Evolutionary conservation across 2,113 vertebrate genomes (phyloP).

Genomic region (Neotragus moschatus): DNA sequence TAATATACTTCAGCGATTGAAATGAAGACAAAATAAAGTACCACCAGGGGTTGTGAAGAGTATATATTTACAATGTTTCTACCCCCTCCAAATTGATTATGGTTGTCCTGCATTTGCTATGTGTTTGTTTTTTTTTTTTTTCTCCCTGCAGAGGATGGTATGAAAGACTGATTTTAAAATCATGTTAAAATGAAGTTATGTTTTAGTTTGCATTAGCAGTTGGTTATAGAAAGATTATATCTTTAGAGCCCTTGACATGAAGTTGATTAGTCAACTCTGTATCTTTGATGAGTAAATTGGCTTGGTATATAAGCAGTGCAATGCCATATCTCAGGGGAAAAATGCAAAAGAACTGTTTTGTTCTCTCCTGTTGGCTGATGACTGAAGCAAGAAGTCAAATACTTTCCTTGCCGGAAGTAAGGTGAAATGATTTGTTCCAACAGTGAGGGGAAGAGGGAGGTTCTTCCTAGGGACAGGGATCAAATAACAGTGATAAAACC

Average conservation of each 20-base stretch:
- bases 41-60: constrained; percentile 90
- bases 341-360: constrained; percentile 59
- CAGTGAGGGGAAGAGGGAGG: not conserved
- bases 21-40: constrained; percentile 92
- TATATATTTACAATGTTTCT: constrained; percentile 94
- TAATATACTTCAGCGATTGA: constrained; percentile 90
- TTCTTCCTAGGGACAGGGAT: constrained; percentile 55
- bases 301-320: constrained; percentile 52
- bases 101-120: constrained; percentile 74
- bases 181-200: constrained; percentile 63
- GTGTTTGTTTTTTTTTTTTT: not conserved
- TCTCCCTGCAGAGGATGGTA: constrained; percentile 71
- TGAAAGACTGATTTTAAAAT: constrained; percentile 62
- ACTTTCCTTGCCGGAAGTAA: constrained; percentile 50
- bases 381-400: constrained; percentile 37
- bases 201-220: constrained; percentile 64
- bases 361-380: constrained; percentile 54
- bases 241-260: constrained; percentile 50
- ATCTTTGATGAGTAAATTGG: constrained; percentile 44
- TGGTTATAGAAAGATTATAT: constrained; percentile 58
- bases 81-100: constrained; percentile 83
- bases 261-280: constrained; percentile 43
- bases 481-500: constrained; percentile 78
- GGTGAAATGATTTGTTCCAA: not conserved
- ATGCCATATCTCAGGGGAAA: constrained; percentile 56